These are phyloP conservation scores for Pluvianellus socialis DNA, from an alignment of 2,113 vertebrate species.

Conservation along the genomic window DNA sequence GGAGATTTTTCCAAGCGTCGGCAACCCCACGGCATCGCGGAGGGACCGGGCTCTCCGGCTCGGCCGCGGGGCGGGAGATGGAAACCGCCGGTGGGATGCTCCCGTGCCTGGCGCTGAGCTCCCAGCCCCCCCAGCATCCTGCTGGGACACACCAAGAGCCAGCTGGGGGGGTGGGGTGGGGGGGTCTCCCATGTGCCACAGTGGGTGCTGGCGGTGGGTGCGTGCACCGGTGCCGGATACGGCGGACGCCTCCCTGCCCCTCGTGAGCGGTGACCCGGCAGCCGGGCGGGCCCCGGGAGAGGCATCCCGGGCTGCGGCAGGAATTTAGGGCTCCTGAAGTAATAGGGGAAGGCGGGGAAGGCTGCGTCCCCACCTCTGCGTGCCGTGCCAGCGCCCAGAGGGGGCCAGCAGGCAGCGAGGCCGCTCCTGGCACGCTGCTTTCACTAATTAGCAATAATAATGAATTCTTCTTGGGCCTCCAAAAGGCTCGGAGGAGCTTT, in stretches of 20 bases:
- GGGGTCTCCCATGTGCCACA: accelerated
- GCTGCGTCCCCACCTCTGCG: background rate
- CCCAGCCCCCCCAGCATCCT: background rate
- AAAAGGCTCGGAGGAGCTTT: background rate
- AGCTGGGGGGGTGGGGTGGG: accelerated
- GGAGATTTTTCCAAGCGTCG: background rate
- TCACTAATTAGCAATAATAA: background rate
- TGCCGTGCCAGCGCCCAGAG: accelerated
- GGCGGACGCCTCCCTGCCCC: background rate
- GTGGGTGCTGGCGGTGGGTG: background rate
- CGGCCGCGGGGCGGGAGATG: background rate
- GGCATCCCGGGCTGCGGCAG: background rate
- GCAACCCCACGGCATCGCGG: accelerated
- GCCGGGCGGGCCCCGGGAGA: background rate
- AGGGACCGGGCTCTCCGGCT: accelerated
- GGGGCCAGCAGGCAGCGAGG: accelerated
- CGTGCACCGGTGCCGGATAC: background rate
- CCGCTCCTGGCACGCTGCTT: accelerated
- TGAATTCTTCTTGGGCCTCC: accelerated
- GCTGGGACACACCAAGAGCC: accelerated
- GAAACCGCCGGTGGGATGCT: background rate
- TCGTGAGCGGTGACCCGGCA: accelerated
- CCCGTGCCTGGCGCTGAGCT: accelerated
- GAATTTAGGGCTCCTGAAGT: constrained; percentile 52
- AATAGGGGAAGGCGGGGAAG: background rate